These are phyloP conservation scores for Hyalella azteca DNA, from an alignment of 2,888 invertebrate species.

Conservation along the genomic window DNA sequence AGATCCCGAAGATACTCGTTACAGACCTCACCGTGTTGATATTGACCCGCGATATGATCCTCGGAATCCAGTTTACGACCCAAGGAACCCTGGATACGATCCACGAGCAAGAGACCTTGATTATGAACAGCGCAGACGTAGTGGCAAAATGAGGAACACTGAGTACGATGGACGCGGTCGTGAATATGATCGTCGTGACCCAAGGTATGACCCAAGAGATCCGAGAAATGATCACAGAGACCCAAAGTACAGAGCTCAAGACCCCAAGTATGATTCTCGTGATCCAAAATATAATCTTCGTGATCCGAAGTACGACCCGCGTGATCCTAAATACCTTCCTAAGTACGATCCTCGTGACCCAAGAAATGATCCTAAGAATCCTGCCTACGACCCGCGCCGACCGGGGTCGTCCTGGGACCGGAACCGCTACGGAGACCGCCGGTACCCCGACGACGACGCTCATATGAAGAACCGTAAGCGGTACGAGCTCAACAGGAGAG, in stretches of 20 bases:
- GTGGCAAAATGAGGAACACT: neutral
- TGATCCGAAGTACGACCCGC: neutral
- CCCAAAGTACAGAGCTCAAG: too few relatives aligned
- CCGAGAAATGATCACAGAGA: neutral
- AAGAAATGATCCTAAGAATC: slow-evolving; percentile 2
- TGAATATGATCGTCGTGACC: neutral
- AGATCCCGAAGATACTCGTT: neutral
- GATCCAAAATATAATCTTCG: too few relatives aligned
- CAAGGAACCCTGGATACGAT: neutral
- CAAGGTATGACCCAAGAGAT: slow-evolving; percentile 5
- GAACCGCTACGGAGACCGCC: neutral
- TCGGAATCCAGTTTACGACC: neutral
- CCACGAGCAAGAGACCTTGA: neutral
- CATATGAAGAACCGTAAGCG: neutral
- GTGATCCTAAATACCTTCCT: too few relatives aligned
- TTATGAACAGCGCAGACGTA: neutral
- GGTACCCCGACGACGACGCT: neutral
- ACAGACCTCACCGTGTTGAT: neutral
- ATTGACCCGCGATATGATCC: neutral
- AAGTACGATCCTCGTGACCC: neutral
- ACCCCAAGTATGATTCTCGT: too few relatives aligned
- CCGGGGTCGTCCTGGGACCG: neutral
- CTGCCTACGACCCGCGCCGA: slow-evolving; percentile 2
- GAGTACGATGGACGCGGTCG: neutral
- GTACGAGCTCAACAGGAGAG: slow-evolving; percentile 21